These are phyloP conservation scores for Cryptotermes secundus DNA, from an alignment of 1,140 invertebrate species.

Conservation along the genomic window DNA sequence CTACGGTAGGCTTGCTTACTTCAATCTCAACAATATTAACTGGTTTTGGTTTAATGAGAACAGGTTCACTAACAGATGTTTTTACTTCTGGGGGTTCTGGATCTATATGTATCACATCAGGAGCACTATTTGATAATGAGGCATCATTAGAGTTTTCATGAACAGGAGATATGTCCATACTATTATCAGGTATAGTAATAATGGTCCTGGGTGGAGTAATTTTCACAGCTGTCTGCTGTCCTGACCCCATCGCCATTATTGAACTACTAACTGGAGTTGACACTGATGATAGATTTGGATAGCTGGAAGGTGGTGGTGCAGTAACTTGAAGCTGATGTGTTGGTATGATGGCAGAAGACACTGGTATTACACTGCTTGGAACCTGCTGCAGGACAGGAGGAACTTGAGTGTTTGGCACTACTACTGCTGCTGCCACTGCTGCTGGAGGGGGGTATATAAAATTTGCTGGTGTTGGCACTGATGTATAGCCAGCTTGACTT, in stretches of 20 bases:
- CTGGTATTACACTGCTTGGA: neutral
- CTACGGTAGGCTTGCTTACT: neutral
- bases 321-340: neutral
- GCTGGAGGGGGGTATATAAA: neutral
- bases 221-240: neutral
- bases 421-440: neutral
- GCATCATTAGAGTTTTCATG: neutral
- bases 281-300: neutral
- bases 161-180: conserved; percentile 1
- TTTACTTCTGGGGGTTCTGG: neutral
- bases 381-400: neutral
- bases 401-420: conserved; percentile 9
- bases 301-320: neutral
- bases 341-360: neutral
- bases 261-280: neutral
- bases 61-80: neutral
- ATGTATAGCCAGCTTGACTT: neutral
- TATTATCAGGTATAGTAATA: neutral
- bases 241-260: neutral
- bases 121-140: neutral
- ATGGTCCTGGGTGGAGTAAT: neutral
- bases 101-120: conserved; percentile 2
- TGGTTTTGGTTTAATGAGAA: neutral
- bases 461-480: neutral
- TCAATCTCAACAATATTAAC: neutral